Evolutionary conservation across 2,888 invertebrate genomes (phyloP).

Genomic region (Apotomis betuletana): DNA sequence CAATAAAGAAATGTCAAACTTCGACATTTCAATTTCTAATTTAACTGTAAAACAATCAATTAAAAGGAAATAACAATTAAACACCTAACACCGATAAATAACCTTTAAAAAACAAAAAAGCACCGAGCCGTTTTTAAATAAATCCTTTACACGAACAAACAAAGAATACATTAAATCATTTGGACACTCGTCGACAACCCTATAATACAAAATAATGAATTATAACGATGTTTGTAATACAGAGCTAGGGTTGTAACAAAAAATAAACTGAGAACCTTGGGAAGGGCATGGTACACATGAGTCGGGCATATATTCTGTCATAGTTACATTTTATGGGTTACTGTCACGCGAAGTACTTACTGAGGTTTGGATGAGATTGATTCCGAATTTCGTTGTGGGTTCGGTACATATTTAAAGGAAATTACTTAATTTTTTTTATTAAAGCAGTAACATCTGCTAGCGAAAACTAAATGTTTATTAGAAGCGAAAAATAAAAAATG

Average conservation of each 20-base stretch:
- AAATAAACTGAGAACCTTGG: slow-evolving; percentile 26
- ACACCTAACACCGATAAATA: slow-evolving; percentile 26
- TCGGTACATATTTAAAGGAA: not conserved
- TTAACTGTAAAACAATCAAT: not conserved
- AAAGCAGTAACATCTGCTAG: no score
- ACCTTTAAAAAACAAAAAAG: slow-evolving; percentile 19
- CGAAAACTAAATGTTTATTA: no score
- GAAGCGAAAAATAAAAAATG: no score
- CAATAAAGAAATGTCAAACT: no score
- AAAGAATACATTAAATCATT: slow-evolving; percentile 39
- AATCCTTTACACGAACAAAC: slow-evolving; percentile 23
- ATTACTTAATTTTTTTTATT: no score
- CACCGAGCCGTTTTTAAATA: slow-evolving; percentile 10
- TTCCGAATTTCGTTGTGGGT: slow-evolving; percentile 1
- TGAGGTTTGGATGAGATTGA: slow-evolving; percentile 10
- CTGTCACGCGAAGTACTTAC: slow-evolving; percentile 40
- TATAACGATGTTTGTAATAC: slow-evolving; percentile 29
- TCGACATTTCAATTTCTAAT: no score
- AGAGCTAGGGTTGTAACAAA: slow-evolving; percentile 33
- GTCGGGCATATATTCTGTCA: slow-evolving; percentile 37
- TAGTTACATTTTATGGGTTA: slow-evolving; percentile 38
- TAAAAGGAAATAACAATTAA: slow-evolving; percentile 5
- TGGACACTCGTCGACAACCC: slow-evolving; percentile 33
- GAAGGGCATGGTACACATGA: slow-evolving; percentile 36
- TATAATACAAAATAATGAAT: slow-evolving; percentile 40